Percentiles rank a stretch among this genome's conserved stretches.
These are phyloP conservation scores for Huso huso DNA, from an alignment of 2,797 vertebrate genomes.

Conservation along the genomic window DNA sequence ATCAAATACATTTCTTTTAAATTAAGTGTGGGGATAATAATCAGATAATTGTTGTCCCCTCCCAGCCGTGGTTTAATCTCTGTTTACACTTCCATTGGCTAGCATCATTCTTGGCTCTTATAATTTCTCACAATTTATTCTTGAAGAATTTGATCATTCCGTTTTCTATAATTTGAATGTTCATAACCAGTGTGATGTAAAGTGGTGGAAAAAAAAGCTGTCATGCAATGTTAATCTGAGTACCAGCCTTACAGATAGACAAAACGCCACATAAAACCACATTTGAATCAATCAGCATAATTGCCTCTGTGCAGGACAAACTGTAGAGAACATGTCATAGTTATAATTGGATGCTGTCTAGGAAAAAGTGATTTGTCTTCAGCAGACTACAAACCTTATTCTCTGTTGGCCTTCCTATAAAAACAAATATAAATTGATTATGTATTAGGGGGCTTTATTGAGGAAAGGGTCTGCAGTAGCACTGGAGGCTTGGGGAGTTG, in stretches of 20 bases:
- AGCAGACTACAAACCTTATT: slow-evolving; percentile 16
- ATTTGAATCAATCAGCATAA: slow-evolving; percentile 39
- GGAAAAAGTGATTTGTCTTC: slow-evolving; percentile 16
- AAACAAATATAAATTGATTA: slow-evolving; percentile 38
- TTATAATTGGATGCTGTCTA: slow-evolving; percentile 30
- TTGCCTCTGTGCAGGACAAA: slow-evolving; percentile 29
- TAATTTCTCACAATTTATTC: not conserved
- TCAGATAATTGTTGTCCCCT: too few species aligned
- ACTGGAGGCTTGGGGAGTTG: slow-evolving; percentile 19
- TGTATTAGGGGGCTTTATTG: slow-evolving; percentile 19
- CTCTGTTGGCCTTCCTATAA: slow-evolving; percentile 20
- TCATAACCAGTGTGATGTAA: slow-evolving; percentile 20
- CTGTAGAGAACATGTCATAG: slow-evolving; percentile 34
- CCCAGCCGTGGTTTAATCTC: not conserved
- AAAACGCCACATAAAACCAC: slow-evolving; percentile 32
- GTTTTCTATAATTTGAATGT: not conserved
- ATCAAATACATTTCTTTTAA: too few species aligned
- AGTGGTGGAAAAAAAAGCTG: slow-evolving; percentile 15
- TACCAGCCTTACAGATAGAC: slow-evolving; percentile 31
- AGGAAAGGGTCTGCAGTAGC: slow-evolving; percentile 25
- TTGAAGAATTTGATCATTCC: not conserved
- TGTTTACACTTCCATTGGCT: not conserved
- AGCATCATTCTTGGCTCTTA: not conserved
- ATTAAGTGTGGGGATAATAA: too few species aligned
- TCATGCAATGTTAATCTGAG: slow-evolving; percentile 2